phyloP scores from a whole-genome alignment of 2,113 vertebrate genomes.

The Gymnocephalus cernua region DNA sequence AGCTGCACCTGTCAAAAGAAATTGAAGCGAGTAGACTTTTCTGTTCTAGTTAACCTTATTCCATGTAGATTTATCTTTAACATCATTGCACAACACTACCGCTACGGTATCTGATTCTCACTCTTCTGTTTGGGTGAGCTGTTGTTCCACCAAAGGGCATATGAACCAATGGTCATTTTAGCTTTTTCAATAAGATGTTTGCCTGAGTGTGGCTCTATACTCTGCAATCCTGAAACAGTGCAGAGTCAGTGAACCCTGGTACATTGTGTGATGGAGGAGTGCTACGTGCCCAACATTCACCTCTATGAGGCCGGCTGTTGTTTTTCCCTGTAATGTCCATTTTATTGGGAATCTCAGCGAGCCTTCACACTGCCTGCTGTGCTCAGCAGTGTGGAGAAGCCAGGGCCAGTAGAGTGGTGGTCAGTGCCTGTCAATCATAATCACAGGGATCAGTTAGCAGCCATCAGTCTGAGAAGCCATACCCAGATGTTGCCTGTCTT shows the following conservation, averaged over 20 bases:
- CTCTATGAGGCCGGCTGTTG: slow-evolving; percentile 81
- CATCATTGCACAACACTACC: neutral
- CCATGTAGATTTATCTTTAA: slow-evolving; percentile 16
- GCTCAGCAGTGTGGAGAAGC: slow-evolving; percentile 85
- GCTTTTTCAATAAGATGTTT: slow-evolving; percentile 80
- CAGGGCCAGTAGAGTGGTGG: slow-evolving; percentile 81
- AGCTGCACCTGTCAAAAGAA: slow-evolving; percentile 42
- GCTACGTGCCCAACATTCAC: slow-evolving; percentile 84
- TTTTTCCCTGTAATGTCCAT: slow-evolving; percentile 89
- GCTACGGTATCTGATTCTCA: neutral
- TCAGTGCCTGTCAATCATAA: slow-evolving; percentile 86
- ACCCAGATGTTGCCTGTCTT: slow-evolving; percentile 72
- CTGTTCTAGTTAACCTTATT: slow-evolving; percentile 41
- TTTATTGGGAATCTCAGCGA: slow-evolving; percentile 88
- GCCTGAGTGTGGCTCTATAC: slow-evolving; percentile 77
- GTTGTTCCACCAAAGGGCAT: slow-evolving; percentile 30
- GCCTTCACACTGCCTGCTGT: slow-evolving; percentile 84
- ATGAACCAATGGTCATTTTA: slow-evolving; percentile 59
- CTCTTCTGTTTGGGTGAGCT: slow-evolving; percentile 33
- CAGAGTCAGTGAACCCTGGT: slow-evolving; percentile 85
- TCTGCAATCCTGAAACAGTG: slow-evolving; percentile 81
- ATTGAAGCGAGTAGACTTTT: slow-evolving; percentile 3
- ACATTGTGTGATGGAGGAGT: slow-evolving; percentile 83
- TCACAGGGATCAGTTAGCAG: slow-evolving; percentile 86
- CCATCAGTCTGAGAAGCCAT: slow-evolving; percentile 76